A percentile compares a stretch with the other conserved stretches of the same genome.
Conservation (phyloP, 2,113 vertebrate species). For the Phylloscopus whistleri region DNA sequence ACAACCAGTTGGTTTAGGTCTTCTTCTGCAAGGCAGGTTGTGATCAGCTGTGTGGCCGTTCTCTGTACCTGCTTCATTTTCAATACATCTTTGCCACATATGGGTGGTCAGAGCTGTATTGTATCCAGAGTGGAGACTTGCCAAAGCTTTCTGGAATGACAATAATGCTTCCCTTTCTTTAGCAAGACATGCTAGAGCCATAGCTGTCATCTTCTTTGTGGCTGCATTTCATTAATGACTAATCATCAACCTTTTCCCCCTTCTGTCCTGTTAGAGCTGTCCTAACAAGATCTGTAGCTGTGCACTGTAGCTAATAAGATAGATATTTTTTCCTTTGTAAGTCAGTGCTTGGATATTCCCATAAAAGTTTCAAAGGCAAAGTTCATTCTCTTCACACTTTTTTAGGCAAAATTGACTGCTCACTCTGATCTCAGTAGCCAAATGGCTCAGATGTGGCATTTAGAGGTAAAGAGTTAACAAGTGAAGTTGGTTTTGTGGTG, state of each 20-base stretch:
- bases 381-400: neutral
- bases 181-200: neutral
- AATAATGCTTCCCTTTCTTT: slow-evolving; percentile 2
- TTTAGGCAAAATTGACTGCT: neutral
- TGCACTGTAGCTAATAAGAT: neutral
- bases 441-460: neutral
- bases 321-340: neutral
- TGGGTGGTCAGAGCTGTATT: neutral
- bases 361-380: neutral
- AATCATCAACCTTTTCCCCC: neutral
- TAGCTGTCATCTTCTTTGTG: slow-evolving; percentile 29
- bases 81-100: neutral
- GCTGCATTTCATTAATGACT: neutral
- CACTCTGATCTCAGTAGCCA: neutral
- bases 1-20: neutral
- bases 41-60: neutral
- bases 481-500: neutral
- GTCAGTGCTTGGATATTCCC: neutral
- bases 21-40: neutral
- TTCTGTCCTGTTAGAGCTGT: neutral
- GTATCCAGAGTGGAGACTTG: neutral
- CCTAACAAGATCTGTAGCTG: neutral
- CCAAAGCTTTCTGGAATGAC: neutral
- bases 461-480: neutral
- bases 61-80: slow-evolving; percentile 11